phyloP scores from a whole-genome alignment of 2,797 vertebrate species.

The Falco biarmicus region DNA sequence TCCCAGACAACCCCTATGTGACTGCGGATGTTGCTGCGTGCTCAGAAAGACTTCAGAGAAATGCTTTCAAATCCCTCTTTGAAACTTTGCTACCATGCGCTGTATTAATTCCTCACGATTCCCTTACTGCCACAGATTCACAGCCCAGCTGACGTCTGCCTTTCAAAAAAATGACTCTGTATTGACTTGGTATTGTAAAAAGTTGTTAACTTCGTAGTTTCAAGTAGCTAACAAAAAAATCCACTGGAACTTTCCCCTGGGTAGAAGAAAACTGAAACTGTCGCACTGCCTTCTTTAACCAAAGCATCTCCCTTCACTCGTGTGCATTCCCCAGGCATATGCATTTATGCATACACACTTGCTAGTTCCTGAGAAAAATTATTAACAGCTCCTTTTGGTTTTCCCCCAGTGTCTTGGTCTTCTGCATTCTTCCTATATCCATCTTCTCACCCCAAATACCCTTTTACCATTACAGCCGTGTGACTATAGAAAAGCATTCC shows the following conservation, averaged over 20 bases:
- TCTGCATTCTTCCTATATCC: background rate
- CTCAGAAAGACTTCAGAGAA: background rate
- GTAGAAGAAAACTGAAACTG: background rate
- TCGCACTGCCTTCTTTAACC: background rate
- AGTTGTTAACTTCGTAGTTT: background rate
- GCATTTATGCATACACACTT: rapidly evolving
- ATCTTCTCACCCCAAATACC: background rate
- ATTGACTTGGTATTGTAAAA: background rate
- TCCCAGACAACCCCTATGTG: background rate
- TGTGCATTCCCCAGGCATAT: rapidly evolving
- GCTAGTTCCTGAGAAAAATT: background rate
- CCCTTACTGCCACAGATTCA: background rate
- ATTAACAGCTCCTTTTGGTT: background rate
- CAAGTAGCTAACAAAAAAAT: background rate
- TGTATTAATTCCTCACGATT: background rate
- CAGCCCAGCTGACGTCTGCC: background rate
- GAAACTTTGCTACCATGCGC: background rate
- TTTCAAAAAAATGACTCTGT: background rate
- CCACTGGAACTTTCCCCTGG: background rate
- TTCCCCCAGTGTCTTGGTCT: background rate
- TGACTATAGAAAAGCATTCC: background rate
- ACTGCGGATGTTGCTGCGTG: background rate
- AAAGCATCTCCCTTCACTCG: background rate
- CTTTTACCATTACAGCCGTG: background rate
- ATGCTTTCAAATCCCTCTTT: background rate